phyloP scores from a whole-genome alignment of 2,113 vertebrate genomes.

The Uropsilus gracilis region DNA sequence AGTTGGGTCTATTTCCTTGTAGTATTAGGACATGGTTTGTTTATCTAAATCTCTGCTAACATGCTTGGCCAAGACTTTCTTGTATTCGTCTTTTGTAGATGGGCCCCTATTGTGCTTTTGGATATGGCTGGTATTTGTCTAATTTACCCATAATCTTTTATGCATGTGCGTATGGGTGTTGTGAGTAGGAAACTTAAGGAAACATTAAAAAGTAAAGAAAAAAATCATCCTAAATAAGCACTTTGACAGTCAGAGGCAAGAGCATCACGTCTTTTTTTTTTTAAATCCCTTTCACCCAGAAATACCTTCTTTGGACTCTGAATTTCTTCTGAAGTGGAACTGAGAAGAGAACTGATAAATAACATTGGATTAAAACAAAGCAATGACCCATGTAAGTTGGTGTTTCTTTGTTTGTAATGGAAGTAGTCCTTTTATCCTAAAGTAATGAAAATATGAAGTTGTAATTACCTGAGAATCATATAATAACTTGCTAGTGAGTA shows the following conservation, averaged over 20 bases:
- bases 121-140: neutral
- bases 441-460: neutral
- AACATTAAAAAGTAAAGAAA: neutral
- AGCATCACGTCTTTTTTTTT: neutral
- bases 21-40: neutral
- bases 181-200: neutral
- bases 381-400: conserved; percentile 54
- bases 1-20: neutral
- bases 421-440: neutral
- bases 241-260: neutral
- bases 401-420: conserved; percentile 7
- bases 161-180: neutral
- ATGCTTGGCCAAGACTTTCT: neutral
- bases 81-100: neutral
- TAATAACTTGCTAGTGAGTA: neutral
- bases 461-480: neutral
- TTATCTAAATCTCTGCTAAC: neutral
- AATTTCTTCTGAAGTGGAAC: conserved; percentile 38
- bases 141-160: neutral
- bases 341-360: conserved; percentile 36
- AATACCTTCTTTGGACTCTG: conserved; percentile 33
- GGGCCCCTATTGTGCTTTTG: neutral
- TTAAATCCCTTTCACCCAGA: neutral
- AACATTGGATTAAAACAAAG: conserved; percentile 14
- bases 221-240: neutral